phyloP scores from a whole-genome alignment of 2,888 invertebrate species.

The Gastracanthus pulcherrimus region DNA sequence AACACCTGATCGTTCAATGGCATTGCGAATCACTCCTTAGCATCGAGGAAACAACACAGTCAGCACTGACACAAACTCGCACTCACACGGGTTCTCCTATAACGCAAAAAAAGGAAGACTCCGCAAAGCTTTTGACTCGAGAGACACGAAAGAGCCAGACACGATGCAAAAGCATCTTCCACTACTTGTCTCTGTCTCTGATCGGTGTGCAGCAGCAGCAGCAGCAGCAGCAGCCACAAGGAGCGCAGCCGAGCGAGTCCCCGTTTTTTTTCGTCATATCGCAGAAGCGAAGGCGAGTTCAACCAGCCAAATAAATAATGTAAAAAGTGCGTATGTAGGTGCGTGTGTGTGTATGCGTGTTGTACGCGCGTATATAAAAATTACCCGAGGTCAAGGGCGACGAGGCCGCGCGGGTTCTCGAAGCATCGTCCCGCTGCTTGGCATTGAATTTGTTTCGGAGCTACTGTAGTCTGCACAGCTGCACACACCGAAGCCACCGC shows the following conservation, averaged over 20 bases:
- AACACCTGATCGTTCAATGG: slow-evolving; percentile 19
- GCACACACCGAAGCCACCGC: no score
- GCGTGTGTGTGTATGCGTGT: no score
- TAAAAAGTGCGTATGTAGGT: background rate
- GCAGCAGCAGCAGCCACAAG: no score
- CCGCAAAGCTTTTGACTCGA: background rate
- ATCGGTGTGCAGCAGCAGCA: background rate
- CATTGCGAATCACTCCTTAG: background rate
- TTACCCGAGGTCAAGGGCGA: slow-evolving; percentile 46
- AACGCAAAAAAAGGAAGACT: background rate
- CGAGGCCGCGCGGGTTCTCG: slow-evolving; percentile 3
- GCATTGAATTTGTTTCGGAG: slow-evolving; percentile 41
- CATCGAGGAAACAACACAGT: background rate
- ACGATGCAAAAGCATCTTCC: background rate
- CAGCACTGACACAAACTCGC: background rate
- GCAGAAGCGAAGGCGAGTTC: background rate
- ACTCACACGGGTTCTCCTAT: no score
- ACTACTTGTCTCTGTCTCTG: background rate
- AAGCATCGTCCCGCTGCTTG: slow-evolving; percentile 36
- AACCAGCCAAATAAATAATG: no score
- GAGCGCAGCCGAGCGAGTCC: background rate
- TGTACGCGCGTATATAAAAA: background rate
- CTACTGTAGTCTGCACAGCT: no score
- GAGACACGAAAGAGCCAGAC: background rate
- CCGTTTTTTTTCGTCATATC: background rate